These are phyloP conservation scores for Porites lobata DNA, from an alignment of 92 coral and sea anemone species.

Conservation along the genomic window DNA sequence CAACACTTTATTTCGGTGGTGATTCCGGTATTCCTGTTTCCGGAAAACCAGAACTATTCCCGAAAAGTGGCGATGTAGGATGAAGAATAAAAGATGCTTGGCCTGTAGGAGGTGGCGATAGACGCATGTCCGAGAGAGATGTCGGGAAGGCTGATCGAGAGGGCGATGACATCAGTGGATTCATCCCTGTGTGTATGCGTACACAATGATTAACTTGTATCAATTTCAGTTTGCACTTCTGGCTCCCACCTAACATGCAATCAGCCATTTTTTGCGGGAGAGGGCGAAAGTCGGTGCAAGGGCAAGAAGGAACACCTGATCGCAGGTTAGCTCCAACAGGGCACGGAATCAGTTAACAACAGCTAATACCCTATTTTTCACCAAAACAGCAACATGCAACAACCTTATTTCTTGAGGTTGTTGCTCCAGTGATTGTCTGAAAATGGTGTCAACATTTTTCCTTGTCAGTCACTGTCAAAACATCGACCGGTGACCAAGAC, in stretches of 20 bases:
- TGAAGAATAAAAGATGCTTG: conserved; percentile 91
- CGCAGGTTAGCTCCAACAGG: not conserved
- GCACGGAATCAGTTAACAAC: not conserved
- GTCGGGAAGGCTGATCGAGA: conserved; percentile 40
- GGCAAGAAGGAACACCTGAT: not conserved
- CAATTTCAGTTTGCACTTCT: not conserved
- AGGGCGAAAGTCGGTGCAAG: too few relatives aligned
- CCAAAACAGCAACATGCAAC: too few relatives aligned
- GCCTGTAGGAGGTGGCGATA: conserved; percentile 88
- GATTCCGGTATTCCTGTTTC: conserved; percentile 72
- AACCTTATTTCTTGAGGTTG: too few relatives aligned
- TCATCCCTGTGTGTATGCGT: conserved; percentile 43
- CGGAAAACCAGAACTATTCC: conserved; percentile 86
- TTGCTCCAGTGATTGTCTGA: too few relatives aligned
- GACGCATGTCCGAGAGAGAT: conserved; percentile 70
- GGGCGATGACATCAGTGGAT: conserved; percentile 77
- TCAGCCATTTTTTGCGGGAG: too few relatives aligned
- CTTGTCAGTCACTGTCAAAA: too few relatives aligned
- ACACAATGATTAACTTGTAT: conserved; percentile 30
- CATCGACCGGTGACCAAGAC: too few relatives aligned
- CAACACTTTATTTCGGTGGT: conserved; percentile 39
- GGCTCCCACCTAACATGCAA: too few relatives aligned
- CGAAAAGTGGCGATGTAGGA: conserved; percentile 94
- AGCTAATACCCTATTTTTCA: too few relatives aligned
- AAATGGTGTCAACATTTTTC: too few relatives aligned